Conservation (phyloP, 2,797 vertebrate species). For the Selene dorsalis region DNA sequence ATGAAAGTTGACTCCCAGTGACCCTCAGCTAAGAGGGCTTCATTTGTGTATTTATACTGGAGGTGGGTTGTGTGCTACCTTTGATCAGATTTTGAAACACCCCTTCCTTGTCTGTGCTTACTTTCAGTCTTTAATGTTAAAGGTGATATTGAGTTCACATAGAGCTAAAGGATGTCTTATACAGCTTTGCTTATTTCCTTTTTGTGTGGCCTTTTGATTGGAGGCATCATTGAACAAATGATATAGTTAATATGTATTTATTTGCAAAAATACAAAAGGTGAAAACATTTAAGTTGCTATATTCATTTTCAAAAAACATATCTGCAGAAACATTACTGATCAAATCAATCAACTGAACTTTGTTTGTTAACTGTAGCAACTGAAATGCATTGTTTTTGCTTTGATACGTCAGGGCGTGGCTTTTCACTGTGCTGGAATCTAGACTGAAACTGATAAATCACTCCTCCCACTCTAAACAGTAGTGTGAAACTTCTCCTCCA, state of each 20-base stretch:
- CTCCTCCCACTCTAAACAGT: slow-evolving; percentile 64
- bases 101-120: not conserved
- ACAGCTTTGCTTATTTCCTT: not conserved
- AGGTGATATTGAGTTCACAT: not conserved
- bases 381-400: not conserved
- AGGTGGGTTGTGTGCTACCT: slow-evolving; percentile 6
- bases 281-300: too few species aligned
- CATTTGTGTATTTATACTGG: slow-evolving; percentile 7
- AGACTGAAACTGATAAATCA: slow-evolving; percentile 72
- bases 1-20: slow-evolving; percentile 6
- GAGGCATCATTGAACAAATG: not conserved
- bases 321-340: not conserved
- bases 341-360: not conserved
- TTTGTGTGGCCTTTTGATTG: not conserved
- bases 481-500: slow-evolving; percentile 54
- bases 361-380: not conserved
- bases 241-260: not conserved
- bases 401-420: slow-evolving; percentile 40
- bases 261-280: not conserved
- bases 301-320: too few species aligned
- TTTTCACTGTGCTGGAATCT: slow-evolving; percentile 66
- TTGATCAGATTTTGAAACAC: not conserved
- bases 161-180: not conserved
- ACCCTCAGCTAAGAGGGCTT: not conserved
- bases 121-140: not conserved